A percentile compares a stretch with the other conserved stretches of the same genome.
Conservation (phyloP, 2,888 invertebrate genomes). For the Agonopterix alstromeriana region DNA sequence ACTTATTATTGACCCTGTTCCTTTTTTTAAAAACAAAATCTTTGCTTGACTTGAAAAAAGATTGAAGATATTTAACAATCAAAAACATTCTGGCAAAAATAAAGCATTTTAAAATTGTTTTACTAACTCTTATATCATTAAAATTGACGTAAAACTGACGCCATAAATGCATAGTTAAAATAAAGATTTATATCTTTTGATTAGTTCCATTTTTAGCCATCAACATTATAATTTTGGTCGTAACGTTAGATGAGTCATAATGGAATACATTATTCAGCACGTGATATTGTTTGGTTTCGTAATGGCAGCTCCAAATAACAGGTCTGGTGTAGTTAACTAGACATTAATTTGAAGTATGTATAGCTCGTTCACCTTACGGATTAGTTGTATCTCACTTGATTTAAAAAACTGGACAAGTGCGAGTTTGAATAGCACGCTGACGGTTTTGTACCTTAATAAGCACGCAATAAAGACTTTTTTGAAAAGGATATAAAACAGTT, state of each 20-base stretch:
- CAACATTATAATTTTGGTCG: not conserved
- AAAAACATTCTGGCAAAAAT: not conserved
- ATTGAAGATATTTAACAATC: not conserved
- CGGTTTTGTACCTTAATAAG: no score
- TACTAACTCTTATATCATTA: no score
- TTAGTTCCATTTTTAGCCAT: not conserved
- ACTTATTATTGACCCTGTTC: no score
- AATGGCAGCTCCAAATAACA: slow-evolving; percentile 60
- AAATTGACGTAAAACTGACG: no score
- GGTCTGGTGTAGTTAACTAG: slow-evolving; percentile 54
- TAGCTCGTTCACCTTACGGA: slow-evolving; percentile 11
- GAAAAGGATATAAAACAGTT: no score
- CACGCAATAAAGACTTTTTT: no score
- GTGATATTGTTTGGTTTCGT: slow-evolving; percentile 68
- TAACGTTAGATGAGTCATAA: slow-evolving; percentile 4
- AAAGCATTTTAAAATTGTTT: not conserved
- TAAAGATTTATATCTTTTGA: not conserved
- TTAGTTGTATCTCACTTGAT: not conserved
- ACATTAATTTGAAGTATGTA: slow-evolving; percentile 18
- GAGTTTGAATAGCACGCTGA: no score
- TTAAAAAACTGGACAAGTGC: not conserved
- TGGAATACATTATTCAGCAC: slow-evolving; percentile 41
- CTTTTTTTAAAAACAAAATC: no score
- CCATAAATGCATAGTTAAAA: no score
- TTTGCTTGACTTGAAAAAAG: no score